Conservation (phyloP, 2,113 vertebrate genomes). For the Abramis brama region DNA sequence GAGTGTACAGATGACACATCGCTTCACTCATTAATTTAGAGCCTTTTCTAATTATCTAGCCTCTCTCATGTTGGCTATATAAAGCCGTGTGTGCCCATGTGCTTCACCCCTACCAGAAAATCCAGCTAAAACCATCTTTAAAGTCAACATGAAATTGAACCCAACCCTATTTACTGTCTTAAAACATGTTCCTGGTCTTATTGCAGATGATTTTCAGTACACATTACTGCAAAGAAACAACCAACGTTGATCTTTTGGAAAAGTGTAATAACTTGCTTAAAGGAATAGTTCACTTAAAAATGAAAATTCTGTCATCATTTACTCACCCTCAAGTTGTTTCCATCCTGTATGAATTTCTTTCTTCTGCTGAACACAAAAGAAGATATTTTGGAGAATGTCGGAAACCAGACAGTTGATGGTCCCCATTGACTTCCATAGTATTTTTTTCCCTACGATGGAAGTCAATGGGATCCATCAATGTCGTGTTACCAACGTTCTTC, state of each 20-base stretch:
- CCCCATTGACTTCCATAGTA: too few species aligned
- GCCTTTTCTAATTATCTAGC: constrained; percentile 3
- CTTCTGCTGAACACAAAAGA: too few species aligned
- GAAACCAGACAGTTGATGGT: too few species aligned
- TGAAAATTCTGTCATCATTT: too few species aligned
- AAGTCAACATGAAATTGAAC: neutral
- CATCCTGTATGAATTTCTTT: too few species aligned
- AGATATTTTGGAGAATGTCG: too few species aligned
- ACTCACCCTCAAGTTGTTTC: too few species aligned
- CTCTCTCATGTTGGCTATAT: neutral
- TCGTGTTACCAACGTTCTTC: too few species aligned
- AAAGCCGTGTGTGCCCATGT: neutral
- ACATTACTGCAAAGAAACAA: neutral
- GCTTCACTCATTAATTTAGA: neutral
- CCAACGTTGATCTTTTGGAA: neutral
- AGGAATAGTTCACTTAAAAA: too few species aligned
- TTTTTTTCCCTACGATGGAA: too few species aligned
- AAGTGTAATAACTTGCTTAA: neutral
- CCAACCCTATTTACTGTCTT: neutral
- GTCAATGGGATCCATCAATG: too few species aligned
- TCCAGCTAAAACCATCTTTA: neutral
- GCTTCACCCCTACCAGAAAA: neutral
- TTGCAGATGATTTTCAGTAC: neutral
- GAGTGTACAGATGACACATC: constrained; percentile 6
- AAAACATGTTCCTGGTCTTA: neutral